Percentiles rank a stretch among this genome's conserved stretches.
phyloP scores from a whole-genome alignment of 2,113 vertebrate species.

The Charadrius vociferus region DNA sequence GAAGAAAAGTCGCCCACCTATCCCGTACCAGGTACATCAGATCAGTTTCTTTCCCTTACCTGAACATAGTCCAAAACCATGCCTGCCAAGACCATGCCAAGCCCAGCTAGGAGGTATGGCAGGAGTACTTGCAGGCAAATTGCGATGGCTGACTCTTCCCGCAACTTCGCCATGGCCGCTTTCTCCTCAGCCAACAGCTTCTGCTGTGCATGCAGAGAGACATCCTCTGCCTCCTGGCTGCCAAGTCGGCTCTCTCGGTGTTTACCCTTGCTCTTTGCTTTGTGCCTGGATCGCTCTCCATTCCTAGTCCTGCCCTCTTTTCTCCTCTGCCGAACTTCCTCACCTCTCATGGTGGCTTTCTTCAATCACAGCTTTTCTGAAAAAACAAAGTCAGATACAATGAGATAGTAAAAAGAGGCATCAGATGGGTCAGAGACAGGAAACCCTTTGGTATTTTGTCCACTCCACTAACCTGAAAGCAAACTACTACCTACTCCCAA shows the following conservation, averaged over 20 bases:
- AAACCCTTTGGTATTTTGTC: not conserved
- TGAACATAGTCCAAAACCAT: constrained; percentile 86
- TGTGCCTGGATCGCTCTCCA: constrained; percentile 67
- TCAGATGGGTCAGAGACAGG: not conserved
- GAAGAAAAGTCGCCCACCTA: not conserved
- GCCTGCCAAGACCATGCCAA: constrained; percentile 88
- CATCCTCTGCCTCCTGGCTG: constrained; percentile 67
- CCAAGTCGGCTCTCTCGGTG: constrained; percentile 57
- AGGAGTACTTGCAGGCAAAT: constrained; percentile 84
- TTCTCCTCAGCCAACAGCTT: constrained; percentile 71
- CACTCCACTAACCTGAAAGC: not conserved
- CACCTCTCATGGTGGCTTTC: constrained; percentile 79
- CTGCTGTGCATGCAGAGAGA: constrained; percentile 49
- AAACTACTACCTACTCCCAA: not conserved
- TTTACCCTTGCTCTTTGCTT: constrained; percentile 72
- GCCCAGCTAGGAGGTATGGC: constrained; percentile 84
- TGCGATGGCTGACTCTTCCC: constrained; percentile 75
- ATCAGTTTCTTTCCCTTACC: constrained; percentile 74
- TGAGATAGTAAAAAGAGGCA: not conserved
- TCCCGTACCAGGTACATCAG: not conserved
- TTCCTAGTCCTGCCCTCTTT: constrained; percentile 81
- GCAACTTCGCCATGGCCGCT: constrained; percentile 64
- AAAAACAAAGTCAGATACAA: constrained; percentile 9
- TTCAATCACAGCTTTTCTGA: not conserved
- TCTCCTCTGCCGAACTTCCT: constrained; percentile 82